These are phyloP conservation scores for Acrobasis suavella DNA, from an alignment of 2,888 invertebrate species.

Conservation along the genomic window DNA sequence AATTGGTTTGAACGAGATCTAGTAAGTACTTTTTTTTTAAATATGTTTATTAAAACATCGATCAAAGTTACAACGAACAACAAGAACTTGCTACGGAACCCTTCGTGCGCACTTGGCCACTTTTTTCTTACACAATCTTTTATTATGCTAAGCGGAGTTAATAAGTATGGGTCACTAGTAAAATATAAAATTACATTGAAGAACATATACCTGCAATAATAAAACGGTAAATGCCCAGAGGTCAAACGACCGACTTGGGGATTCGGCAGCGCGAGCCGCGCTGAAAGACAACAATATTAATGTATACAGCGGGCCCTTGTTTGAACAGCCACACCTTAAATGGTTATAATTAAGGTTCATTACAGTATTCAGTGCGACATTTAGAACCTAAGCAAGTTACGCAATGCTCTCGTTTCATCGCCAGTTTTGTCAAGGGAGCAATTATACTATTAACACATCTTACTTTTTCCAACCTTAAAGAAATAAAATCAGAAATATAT, in stretches of 20 bases:
- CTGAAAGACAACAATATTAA: conserved; percentile 18
- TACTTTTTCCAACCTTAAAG: no score
- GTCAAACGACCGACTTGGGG: background rate
- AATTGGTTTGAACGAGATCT: no score
- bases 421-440: background rate
- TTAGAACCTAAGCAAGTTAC: conserved; percentile 5
- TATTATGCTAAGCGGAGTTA: no score
- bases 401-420: background rate
- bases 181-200: background rate
- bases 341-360: conserved; percentile 9
- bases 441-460: no score
- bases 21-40: no score
- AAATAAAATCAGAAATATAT: no score
- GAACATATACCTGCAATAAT: background rate
- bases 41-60: no score
- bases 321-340: conserved; percentile 11
- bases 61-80: no score
- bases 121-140: no score
- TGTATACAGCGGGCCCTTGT: conserved; percentile 11
- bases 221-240: background rate
- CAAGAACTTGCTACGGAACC: no score
- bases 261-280: background rate
- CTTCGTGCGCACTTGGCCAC: no score
- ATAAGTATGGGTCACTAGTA: background rate
- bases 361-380: background rate